Percentiles rank a stretch among this genome's conserved stretches.
These are phyloP conservation scores for Centropus unirufus DNA, from an alignment of 2,113 vertebrate species.

Conservation along the genomic window DNA sequence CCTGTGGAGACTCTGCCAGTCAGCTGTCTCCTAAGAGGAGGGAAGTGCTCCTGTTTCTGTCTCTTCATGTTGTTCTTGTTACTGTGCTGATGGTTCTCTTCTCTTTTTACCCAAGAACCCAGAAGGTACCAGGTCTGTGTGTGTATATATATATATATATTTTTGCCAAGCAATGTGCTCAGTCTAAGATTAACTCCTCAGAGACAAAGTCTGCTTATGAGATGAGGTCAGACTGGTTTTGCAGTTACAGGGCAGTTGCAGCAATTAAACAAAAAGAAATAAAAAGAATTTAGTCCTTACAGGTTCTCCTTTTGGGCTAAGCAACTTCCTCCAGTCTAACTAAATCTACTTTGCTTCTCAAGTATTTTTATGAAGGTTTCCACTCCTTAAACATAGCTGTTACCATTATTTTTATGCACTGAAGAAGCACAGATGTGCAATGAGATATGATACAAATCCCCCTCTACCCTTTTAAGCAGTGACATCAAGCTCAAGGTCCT, in stretches of 20 bases:
- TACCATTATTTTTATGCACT: neutral
- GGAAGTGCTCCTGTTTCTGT: neutral
- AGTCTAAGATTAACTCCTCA: neutral
- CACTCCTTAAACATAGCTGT: neutral
- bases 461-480: neutral
- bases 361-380: constrained; percentile 4
- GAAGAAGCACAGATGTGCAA: neutral
- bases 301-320: neutral
- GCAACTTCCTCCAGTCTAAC: neutral
- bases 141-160: too few species aligned
- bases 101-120: neutral
- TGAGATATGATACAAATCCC: neutral
- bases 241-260: neutral
- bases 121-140: neutral
- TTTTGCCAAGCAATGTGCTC: neutral
- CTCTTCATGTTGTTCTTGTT: neutral
- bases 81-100: neutral
- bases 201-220: neutral
- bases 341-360: neutral
- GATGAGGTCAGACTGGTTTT: neutral
- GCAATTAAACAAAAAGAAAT: neutral
- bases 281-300: neutral
- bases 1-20: neutral
- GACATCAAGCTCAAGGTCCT: neutral
- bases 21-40: neutral